Evolutionary conservation across 2,888 invertebrate species (phyloP).

Genomic region (Vannuccia rotundouncinata): DNA sequence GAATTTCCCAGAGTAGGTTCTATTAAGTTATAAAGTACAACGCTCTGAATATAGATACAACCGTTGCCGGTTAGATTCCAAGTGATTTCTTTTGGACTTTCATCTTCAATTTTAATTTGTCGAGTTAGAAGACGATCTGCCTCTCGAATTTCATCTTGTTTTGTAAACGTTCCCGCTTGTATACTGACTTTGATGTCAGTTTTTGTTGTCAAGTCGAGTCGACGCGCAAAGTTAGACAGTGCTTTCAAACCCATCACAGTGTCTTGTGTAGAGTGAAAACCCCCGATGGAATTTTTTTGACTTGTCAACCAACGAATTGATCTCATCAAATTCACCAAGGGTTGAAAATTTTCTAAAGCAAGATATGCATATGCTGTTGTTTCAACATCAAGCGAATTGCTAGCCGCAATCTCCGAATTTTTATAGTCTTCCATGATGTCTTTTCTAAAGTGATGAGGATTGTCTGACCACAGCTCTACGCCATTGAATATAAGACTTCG

Average conservation of each 20-base stretch:
- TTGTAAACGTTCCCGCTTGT: slow-evolving; percentile 1
- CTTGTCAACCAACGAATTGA: slow-evolving; percentile 42
- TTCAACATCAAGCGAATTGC: slow-evolving; percentile 40
- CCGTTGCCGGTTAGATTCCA: slow-evolving; percentile 4
- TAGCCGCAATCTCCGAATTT: background rate
- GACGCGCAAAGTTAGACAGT: slow-evolving; percentile 42
- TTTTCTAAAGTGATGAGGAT: background rate
- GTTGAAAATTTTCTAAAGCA: slow-evolving; percentile 38
- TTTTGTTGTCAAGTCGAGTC: background rate
- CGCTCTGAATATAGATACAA: background rate
- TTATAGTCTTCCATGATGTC: background rate
- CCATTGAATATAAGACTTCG: background rate
- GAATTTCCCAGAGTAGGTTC: background rate
- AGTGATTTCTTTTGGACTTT: background rate
- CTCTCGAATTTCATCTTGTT: background rate
- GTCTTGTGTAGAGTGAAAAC: slow-evolving; percentile 45
- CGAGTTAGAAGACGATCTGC: background rate
- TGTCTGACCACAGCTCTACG: background rate
- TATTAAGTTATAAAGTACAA: background rate
- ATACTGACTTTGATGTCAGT: background rate
- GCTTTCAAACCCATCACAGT: slow-evolving; percentile 47
- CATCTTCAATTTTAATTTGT: background rate
- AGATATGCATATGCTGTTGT: slow-evolving; percentile 43
- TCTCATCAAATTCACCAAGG: slow-evolving; percentile 35
- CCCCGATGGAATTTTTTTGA: slow-evolving; percentile 42